Evolutionary conservation across 2,797 vertebrate species (phyloP).

Genomic region (Cossypha niveicapilla): DNA sequence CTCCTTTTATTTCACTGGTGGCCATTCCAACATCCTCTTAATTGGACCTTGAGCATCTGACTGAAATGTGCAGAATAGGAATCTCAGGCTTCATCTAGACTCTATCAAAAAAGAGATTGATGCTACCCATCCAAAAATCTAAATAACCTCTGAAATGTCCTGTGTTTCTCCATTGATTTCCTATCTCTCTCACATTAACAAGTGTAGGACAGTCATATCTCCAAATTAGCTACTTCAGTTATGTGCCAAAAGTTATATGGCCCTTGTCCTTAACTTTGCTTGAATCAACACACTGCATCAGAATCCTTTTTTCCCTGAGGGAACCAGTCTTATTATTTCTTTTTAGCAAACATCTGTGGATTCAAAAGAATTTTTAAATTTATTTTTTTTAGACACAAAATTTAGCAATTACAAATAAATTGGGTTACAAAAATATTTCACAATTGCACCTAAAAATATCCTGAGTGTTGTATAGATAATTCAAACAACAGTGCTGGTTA

Average conservation of each 20-base stretch:
- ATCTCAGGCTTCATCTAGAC: neutral
- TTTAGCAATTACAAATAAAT: neutral
- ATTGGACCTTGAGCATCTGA: neutral
- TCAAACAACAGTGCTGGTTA: neutral
- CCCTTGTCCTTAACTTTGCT: neutral
- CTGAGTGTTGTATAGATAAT: neutral
- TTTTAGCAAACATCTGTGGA: neutral
- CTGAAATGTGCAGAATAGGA: neutral
- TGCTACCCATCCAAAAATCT: neutral
- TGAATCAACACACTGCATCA: neutral
- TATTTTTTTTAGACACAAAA: neutral
- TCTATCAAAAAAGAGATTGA: neutral
- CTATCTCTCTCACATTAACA: slow-evolving; percentile 1
- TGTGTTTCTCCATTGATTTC: slow-evolving; percentile 19
- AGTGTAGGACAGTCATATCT: neutral
- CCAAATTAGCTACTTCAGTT: neutral
- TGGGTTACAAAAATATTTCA: accelerated
- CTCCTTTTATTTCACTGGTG: neutral
- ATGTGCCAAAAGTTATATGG: neutral
- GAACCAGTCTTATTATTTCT: neutral
- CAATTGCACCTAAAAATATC: neutral
- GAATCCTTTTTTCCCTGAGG: accelerated
- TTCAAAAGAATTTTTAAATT: neutral
- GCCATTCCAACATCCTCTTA: neutral
- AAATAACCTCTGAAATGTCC: neutral